These are phyloP conservation scores for Lepidocyrtoides sp. DNA, from an alignment of 2,888 invertebrate species.

Conservation along the genomic window DNA sequence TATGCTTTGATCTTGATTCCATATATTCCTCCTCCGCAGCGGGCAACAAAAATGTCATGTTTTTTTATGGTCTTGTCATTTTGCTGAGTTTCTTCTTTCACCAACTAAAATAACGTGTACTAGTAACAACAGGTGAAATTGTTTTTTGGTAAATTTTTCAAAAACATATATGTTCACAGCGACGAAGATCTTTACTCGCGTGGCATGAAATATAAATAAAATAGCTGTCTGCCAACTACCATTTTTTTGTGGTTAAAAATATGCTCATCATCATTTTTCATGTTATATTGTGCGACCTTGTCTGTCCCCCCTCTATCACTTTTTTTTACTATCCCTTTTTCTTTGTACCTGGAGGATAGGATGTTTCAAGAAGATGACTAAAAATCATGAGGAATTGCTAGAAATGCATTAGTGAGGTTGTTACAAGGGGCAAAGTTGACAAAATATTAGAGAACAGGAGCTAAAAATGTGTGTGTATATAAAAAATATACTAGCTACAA, in stretches of 20 bases:
- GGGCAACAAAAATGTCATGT: background rate
- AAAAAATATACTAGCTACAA: too few relatives aligned
- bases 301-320: background rate
- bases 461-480: too few relatives aligned
- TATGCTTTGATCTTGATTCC: conserved; percentile 30
- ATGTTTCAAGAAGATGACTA: background rate
- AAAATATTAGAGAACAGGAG: too few relatives aligned
- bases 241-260: too few relatives aligned
- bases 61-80: background rate
- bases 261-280: background rate
- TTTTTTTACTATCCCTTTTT: background rate
- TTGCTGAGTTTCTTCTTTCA: background rate
- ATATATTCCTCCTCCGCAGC: background rate
- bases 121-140: conserved; percentile 38
- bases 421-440: background rate
- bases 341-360: background rate
- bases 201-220: too few relatives aligned
- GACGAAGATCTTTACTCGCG: background rate
- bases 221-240: too few relatives aligned
- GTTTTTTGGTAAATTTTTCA: background rate
- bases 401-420: background rate
- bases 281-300: too few relatives aligned
- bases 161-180: too few relatives aligned
- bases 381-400: background rate
- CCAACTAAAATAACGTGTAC: background rate